A percentile compares a stretch with the other conserved stretches of the same genome.
Evolutionary conservation across 2,888 invertebrate genomes (phyloP).

Genomic region (Tinea semifulvella): DNA sequence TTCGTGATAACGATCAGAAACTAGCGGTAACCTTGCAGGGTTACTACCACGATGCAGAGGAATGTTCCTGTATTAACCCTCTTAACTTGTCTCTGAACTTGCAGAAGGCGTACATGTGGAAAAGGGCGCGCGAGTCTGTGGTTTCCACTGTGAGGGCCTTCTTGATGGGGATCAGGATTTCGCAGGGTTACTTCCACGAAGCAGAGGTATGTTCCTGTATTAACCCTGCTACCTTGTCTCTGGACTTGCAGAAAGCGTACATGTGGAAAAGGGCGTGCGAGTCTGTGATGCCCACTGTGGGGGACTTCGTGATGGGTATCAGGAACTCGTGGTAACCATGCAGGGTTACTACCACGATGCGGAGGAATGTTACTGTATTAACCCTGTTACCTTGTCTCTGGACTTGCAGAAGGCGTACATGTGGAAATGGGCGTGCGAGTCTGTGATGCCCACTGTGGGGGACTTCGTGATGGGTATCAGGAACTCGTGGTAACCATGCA

Average conservation of each 20-base stretch:
- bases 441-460: constrained; percentile 93
- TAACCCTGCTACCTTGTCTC: constrained; percentile 92
- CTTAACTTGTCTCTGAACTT: constrained; percentile 89
- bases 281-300: constrained; percentile 94
- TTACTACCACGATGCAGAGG: too few species aligned
- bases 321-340: constrained; percentile 90
- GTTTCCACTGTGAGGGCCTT: too few species aligned
- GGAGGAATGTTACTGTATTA: constrained; percentile 95
- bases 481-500: constrained; percentile 89
- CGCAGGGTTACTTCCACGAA: too few species aligned
- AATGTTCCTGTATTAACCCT: too few species aligned
- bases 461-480: constrained; percentile 93
- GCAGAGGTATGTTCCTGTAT: too few species aligned
- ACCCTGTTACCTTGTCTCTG: too few species aligned
- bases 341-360: constrained; percentile 92
- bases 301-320: constrained; percentile 92
- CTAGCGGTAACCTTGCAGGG: too few species aligned
- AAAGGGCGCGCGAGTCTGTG: too few species aligned
- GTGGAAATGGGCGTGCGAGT: constrained; percentile 92
- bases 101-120: constrained; percentile 91
- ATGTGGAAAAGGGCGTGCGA: constrained; percentile 95
- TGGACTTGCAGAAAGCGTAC: constrained; percentile 85
- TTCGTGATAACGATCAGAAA: too few species aligned
- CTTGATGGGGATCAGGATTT: too few species aligned
- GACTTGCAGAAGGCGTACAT: too few species aligned